A percentile compares a stretch with the other conserved stretches of the same genome.
These are phyloP conservation scores for Hemitrygon akajei DNA, from an alignment of 2,797 vertebrate species.

Conservation along the genomic window DNA sequence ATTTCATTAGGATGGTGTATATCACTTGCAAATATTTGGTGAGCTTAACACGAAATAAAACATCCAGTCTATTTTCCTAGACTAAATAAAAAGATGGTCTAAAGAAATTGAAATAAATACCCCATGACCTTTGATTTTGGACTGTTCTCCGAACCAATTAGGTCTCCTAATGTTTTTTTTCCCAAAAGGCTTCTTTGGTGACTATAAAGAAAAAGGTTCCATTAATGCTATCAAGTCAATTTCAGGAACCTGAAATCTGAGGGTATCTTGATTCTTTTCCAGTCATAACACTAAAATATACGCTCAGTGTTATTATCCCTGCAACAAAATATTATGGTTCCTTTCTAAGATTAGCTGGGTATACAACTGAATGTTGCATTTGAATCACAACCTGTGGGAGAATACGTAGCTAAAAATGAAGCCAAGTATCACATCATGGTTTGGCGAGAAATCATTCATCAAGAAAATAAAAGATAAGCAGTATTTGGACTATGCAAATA, in stretches of 20 bases:
- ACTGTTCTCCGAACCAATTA: neutral
- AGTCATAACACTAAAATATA: conserved; percentile 12
- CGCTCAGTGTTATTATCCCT: neutral
- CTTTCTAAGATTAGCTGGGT: neutral
- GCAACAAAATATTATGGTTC: conserved; percentile 13
- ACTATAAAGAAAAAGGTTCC: neutral
- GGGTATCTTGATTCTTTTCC: neutral
- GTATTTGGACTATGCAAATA: too few relatives aligned
- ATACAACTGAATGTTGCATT: neutral
- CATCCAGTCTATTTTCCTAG: neutral
- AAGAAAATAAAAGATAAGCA: too few relatives aligned
- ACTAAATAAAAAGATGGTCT: neutral
- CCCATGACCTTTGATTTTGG: neutral
- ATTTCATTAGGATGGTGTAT: too few relatives aligned
- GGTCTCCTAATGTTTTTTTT: neutral
- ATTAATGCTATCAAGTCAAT: neutral
- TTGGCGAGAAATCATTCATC: too few relatives aligned
- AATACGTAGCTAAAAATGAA: neutral
- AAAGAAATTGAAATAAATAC: neutral
- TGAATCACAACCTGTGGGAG: neutral
- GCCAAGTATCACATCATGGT: neutral
- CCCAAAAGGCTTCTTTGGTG: neutral
- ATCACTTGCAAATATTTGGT: too few relatives aligned
- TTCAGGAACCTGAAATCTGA: neutral
- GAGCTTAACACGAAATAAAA: too few relatives aligned